Base-by-base conservation (phyloP, 2,113 vertebrate genomes). In the Tragulus kanchil region DNA sequence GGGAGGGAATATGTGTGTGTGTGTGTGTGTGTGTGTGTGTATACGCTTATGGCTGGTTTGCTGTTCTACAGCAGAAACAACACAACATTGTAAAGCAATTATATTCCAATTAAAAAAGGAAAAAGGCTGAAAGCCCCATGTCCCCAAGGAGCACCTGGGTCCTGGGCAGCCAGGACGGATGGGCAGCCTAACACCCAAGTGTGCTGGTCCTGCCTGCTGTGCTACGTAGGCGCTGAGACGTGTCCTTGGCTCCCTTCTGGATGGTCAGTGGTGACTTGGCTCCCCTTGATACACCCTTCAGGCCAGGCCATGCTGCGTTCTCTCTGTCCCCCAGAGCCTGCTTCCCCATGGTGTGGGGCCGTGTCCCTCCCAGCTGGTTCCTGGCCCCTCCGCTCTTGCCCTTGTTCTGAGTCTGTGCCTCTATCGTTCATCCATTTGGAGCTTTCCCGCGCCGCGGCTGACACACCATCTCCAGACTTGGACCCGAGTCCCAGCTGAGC, bases 301-400 rank as follows among this genome's bases (percentile, higher is more conserved):
- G 65, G 83, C 59, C 0, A 0, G 17, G 21, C 65, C 69, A 5
- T 26, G 16, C 31, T 65, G 36, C 78, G n/a, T 71, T 61, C 79
- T 86, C 31, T 83, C 64, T 79, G 65, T 89, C 78, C 73, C 62
- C 21, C 21, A 87, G 82, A 26, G 64, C 26, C 75, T 45, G 50
- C 48, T 73, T n/a, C 45, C 64, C 0, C 19, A 3, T 56, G 73
- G 54, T 79, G 36, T 42, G 8, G 52, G 61, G 62, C 11, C 64
- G 83, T 92, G 62, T 96, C 61, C 85, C 50, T 54, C 61, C 87
- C 94, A 89, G 94, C 94, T 97, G 85, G 79, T 97, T 96, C 96
- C 96, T 77, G 87, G 19, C 11, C 31, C 87, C 50, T 78, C 45
- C n/a, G n/a, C 52, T 7, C 87, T 77, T 56, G 96, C 77, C 96